phyloP scores from a whole-genome alignment of 53 echinoderm and acorn worm genomes.

The Stichopus horrens region DNA sequence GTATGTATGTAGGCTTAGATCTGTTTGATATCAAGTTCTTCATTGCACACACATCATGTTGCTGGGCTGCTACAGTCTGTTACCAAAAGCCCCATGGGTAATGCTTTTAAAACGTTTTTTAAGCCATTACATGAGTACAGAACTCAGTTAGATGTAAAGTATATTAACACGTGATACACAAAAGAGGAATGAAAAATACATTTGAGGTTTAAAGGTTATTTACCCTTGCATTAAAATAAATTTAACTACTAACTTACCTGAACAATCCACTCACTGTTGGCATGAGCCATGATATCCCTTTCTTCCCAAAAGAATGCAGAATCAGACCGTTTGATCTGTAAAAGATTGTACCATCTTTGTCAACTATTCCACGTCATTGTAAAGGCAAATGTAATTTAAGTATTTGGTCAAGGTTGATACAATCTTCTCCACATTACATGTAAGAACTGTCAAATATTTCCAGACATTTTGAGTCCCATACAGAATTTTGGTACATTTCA shows the following conservation, averaged over 20 bases:
- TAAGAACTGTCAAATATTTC: too few relatives aligned
- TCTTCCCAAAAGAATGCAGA: conserved; percentile 99
- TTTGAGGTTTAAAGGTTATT: neutral
- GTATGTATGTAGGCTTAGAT: too few relatives aligned
- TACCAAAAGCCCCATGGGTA: neutral
- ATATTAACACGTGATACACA: too few relatives aligned
- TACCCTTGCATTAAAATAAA: neutral
- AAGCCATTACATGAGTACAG: neutral
- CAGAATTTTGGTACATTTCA: too few relatives aligned
- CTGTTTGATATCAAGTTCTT: too few relatives aligned
- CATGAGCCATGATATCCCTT: conserved; percentile 98
- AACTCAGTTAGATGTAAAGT: too few relatives aligned
- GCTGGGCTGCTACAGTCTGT: too few relatives aligned
- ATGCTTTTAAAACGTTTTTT: neutral
- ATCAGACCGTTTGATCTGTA: conserved; percentile 91
- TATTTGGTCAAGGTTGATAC: too few relatives aligned
- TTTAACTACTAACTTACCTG: conserved; percentile 56
- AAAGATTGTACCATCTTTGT: neutral
- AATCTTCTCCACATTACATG: too few relatives aligned
- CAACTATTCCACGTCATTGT: neutral
- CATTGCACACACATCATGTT: too few relatives aligned
- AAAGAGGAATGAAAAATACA: neutral
- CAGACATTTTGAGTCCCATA: too few relatives aligned
- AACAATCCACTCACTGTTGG: conserved; percentile 99
- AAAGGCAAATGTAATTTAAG: too few relatives aligned